A percentile compares a stretch with the other conserved stretches of the same genome.
phyloP scores from a whole-genome alignment of 2,797 vertebrate species.

The Anguilla pacifica region DNA sequence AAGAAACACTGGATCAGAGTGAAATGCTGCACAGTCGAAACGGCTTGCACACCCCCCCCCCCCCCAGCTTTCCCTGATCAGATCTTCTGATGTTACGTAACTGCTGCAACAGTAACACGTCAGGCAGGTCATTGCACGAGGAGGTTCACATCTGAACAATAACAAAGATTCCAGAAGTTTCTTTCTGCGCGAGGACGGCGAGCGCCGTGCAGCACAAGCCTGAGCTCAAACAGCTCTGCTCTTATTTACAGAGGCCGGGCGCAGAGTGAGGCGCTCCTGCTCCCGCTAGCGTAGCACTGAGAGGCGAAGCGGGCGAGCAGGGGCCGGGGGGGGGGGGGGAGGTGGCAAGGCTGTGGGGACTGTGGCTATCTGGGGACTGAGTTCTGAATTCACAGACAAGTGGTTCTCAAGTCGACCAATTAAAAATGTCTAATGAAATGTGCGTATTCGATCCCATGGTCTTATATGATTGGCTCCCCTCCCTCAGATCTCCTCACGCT shows the following conservation, averaged over 20 bases:
- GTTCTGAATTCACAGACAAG: slow-evolving; percentile 55
- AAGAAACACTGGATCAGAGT: not conserved
- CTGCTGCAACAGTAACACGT: not conserved
- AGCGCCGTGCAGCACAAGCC: not conserved
- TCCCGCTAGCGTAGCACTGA: not conserved
- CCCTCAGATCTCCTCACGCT: slow-evolving; percentile 45
- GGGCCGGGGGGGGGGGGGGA: not conserved
- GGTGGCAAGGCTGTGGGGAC: not conserved
- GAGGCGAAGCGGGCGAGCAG: not conserved
- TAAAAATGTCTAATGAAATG: slow-evolving; percentile 61
- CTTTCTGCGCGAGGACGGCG: not conserved
- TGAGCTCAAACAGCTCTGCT: not conserved
- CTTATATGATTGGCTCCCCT: slow-evolving; percentile 25
- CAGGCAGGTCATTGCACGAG: not conserved
- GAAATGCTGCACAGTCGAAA: not conserved
- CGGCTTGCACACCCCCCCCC: not conserved
- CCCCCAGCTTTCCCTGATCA: not conserved
- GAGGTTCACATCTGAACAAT: no score
- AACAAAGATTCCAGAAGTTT: not conserved
- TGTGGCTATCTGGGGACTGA: slow-evolving; percentile 54
- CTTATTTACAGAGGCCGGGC: not conserved
- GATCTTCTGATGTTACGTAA: not conserved
- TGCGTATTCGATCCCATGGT: slow-evolving; percentile 32
- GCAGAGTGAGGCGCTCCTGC: slow-evolving; percentile 7
- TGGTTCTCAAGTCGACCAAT: slow-evolving; percentile 55